phyloP scores from a whole-genome alignment of 2,797 vertebrate species.

The Rhinatrema bivittatum region DNA sequence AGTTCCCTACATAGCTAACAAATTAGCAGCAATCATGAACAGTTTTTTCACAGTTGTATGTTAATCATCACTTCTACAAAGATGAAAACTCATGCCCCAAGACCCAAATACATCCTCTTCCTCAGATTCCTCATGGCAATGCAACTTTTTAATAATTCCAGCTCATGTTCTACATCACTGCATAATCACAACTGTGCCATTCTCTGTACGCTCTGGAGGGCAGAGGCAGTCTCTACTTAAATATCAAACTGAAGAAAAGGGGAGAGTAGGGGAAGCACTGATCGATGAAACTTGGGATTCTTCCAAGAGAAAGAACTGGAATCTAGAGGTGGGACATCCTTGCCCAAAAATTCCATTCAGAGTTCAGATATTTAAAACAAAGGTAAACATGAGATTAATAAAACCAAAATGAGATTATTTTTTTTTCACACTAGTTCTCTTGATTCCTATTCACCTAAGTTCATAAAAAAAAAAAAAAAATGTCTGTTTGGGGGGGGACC shows the following conservation, averaged over 20 bases:
- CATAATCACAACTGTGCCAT: constrained; percentile 49
- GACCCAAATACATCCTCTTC: constrained; percentile 36
- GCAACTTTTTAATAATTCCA: constrained; percentile 39
- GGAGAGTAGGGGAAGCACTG: too few relatives aligned
- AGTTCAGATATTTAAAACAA: too few relatives aligned
- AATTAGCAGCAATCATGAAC: constrained; percentile 44
- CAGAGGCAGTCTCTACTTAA: constrained; percentile 43
- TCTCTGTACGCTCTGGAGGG: constrained; percentile 40
- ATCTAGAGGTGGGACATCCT: too few relatives aligned
- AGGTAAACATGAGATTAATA: too few relatives aligned
- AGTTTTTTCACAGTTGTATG: constrained; percentile 43
- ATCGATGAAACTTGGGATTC: constrained; percentile 46
- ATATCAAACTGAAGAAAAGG: too few relatives aligned
- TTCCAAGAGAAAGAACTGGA: constrained; percentile 47
- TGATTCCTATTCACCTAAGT: too few relatives aligned
- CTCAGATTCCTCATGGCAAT: constrained; percentile 37
- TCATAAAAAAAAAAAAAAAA: too few relatives aligned
- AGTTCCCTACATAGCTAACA: constrained; percentile 27
- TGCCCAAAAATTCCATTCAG: too few relatives aligned
- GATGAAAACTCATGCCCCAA: constrained; percentile 28
- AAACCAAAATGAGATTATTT: not conserved
- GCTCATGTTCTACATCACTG: constrained; percentile 46
- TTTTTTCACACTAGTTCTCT: not conserved
- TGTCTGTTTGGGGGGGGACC: too few relatives aligned
- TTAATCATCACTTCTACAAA: constrained; percentile 40